Conservation (phyloP, 2,888 invertebrate genomes). For the Acanthoscelides obtectus region DNA sequence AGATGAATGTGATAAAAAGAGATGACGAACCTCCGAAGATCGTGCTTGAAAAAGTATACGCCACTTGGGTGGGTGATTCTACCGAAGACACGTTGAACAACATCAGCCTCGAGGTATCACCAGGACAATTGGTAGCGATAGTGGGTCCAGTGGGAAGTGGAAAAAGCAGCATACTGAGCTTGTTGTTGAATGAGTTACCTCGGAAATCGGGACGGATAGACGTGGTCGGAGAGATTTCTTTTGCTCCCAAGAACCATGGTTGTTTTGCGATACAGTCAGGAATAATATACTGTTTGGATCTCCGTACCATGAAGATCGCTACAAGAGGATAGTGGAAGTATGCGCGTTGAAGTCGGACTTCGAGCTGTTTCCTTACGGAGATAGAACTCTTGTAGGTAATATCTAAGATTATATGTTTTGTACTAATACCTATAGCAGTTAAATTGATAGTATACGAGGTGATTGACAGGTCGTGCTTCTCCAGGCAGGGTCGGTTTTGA, state of each 20-base stretch:
- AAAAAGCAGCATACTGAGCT: slow-evolving; percentile 53
- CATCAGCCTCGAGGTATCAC: slow-evolving; percentile 44
- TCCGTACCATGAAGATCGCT: slow-evolving; percentile 54
- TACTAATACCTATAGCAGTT: too few relatives aligned
- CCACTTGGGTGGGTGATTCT: slow-evolving; percentile 57
- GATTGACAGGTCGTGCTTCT: too few relatives aligned
- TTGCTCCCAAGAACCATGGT: slow-evolving; percentile 63
- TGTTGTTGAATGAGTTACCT: slow-evolving; percentile 49
- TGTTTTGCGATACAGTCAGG: slow-evolving; percentile 56
- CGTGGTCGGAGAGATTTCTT: slow-evolving; percentile 54
- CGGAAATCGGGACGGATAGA: slow-evolving; percentile 44
- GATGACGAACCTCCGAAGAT: slow-evolving; percentile 46
- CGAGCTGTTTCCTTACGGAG: slow-evolving; percentile 68
- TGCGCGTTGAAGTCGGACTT: slow-evolving; percentile 68
- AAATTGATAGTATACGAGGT: too few relatives aligned
- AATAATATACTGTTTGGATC: slow-evolving; percentile 78
- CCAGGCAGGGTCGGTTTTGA: too few relatives aligned
- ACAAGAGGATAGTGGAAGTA: slow-evolving; percentile 58
- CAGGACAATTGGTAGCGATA: slow-evolving; percentile 51
- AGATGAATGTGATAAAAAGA: slow-evolving; percentile 2
- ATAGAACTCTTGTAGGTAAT: slow-evolving; percentile 75
- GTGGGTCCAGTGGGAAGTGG: slow-evolving; percentile 69
- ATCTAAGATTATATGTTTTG: not conserved
- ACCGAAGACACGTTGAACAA: slow-evolving; percentile 45
- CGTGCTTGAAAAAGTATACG: slow-evolving; percentile 57